These are phyloP conservation scores for Drosophila auraria DNA, from an alignment of 1,140 invertebrate species.

Conservation along the genomic window DNA sequence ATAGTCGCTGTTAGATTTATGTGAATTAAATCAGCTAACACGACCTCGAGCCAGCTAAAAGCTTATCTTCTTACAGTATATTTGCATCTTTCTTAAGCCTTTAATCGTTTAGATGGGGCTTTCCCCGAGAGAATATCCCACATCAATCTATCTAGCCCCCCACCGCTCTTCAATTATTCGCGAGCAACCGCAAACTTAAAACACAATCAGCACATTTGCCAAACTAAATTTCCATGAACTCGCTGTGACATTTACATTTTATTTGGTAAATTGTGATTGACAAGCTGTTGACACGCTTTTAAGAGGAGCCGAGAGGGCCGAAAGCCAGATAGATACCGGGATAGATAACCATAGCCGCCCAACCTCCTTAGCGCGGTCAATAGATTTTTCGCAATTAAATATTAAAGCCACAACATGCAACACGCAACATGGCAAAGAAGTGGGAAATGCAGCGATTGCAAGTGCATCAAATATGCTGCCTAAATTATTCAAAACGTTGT, in stretches of 20 bases:
- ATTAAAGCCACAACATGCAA: constrained; percentile 45
- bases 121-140: constrained; percentile 16
- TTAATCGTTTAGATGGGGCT: background rate
- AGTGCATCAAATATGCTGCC: constrained; percentile 41
- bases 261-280: constrained; percentile 81
- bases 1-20: too few species aligned
- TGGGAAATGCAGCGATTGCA: constrained; percentile 28
- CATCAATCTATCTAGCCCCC: constrained; percentile 1
- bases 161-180: constrained; percentile 36
- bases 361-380: constrained; percentile 33
- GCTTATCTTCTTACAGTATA: too few species aligned
- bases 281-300: constrained; percentile 78
- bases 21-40: too few species aligned
- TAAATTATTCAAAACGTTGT: constrained; percentile 63
- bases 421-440: constrained; percentile 54
- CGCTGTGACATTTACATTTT: constrained; percentile 75
- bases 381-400: constrained; percentile 70
- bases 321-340: background rate
- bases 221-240: constrained; percentile 50
- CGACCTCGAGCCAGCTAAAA: too few species aligned
- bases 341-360: constrained; percentile 2
- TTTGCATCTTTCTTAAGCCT: background rate
- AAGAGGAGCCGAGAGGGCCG: constrained; percentile 19
- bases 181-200: constrained; percentile 39
- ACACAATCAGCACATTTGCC: constrained; percentile 59